Evolutionary conservation across 2,113 vertebrate species (phyloP).

Genomic region (Meriones unguiculatus): DNA sequence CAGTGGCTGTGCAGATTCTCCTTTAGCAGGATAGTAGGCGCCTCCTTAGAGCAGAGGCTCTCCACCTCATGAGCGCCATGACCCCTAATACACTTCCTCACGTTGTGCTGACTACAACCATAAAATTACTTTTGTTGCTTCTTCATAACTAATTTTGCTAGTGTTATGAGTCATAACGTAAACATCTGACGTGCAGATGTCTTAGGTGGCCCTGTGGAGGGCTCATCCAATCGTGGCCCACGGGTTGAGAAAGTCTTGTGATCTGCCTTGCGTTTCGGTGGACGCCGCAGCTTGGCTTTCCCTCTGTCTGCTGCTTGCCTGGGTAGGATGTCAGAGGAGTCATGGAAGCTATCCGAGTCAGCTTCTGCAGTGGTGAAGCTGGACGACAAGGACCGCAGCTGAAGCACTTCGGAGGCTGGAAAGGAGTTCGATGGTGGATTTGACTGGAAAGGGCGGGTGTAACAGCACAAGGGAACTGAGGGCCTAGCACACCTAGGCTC

Average conservation of each 20-base stretch:
- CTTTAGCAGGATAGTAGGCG: neutral
- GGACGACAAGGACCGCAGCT: neutral
- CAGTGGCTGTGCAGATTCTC: neutral
- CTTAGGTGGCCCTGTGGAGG: neutral
- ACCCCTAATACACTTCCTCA: neutral
- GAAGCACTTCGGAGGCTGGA: neutral
- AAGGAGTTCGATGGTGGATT: neutral
- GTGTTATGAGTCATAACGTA: neutral
- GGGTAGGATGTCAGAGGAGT: neutral
- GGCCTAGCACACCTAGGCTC: neutral
- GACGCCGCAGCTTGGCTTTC: neutral
- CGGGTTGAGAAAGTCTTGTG: neutral
- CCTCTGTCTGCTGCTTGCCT: neutral
- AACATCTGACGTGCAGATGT: neutral
- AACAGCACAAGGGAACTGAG: neutral
- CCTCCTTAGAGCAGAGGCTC: neutral
- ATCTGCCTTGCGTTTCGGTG: neutral
- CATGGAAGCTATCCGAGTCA: neutral
- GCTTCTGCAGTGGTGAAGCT: neutral
- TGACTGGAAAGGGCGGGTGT: neutral
- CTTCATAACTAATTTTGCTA: neutral
- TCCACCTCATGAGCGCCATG: neutral
- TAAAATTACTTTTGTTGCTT: neutral
- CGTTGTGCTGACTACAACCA: neutral
- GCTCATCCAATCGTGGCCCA: neutral